Base-by-base conservation (phyloP, 2,888 invertebrate species). In the Biston stratarius region DNA sequence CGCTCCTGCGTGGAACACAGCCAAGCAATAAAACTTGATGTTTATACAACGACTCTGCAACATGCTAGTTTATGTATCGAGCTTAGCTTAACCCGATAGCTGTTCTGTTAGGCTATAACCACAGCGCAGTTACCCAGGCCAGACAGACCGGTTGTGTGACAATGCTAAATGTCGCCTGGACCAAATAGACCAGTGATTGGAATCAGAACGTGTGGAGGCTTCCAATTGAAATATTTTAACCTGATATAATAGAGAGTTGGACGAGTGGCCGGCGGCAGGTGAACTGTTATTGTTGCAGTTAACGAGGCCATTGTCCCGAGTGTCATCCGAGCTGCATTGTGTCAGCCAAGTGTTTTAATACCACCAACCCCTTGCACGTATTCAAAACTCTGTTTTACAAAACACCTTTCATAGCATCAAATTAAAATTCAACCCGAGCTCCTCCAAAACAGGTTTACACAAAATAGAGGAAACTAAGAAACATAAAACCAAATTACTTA, bases 11-110 rank as follows among this genome's bases (percentile, higher is more conserved):
- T 93, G 93, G 93, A 93, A 91, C 90, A 87, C 83, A 87, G 93
- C 93, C 93, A 93, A 93, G 89, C 91, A 90, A 92, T 93, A 92
- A 93, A 92, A 91, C 89, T 89, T 89, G 86, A 90, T 92, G 93
- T 92, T 92, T 90, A 88, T 89, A 90, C 85, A 86, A 82, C 84
- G 83, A 88, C 86, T 88, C 88, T 83, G 87, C 87, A 85, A 82
- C 83, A 83, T 82, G 83, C 86, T 85, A 84, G 87, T 87, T 87
- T 88, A 87, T 86, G 85, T 81, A 84, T 84, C 82, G 78, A 80
- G 82, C 80, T 83, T 83, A 84, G 80, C 80, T 83, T 83, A 80
- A 80, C 78, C 78, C 72, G 72, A 74, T 70, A 79, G 73, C 76
- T 77, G 78, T 75, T 70, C 38, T 38, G 38, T 24, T 24, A 63